Evolutionary conservation across 2,888 invertebrate genomes (phyloP), one percentile per base, ranked within the genome.

Genomic region (Drosophila lacicola): DNA sequence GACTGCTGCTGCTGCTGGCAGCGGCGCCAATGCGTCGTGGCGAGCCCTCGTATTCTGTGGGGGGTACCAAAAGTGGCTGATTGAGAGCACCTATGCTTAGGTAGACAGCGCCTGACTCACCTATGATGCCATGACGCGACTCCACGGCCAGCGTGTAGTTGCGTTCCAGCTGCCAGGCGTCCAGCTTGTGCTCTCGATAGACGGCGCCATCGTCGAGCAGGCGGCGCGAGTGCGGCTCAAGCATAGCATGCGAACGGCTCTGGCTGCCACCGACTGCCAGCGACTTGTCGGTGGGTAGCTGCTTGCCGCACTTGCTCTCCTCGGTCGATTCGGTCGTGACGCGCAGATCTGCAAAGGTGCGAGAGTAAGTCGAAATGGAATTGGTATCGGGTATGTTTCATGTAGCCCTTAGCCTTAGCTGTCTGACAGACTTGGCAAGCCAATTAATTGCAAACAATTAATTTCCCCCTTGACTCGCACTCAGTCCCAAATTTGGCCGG

Each of bases 81-180:
- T 29, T 29, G 29, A 29, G 29, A 29, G 8, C 29, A 29, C 8
- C 29, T 8, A 29, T 0, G 29, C 8, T 29, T 2, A 2, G 29
- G 29, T 29, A 8, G 8, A 8, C 29, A 8, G 6, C 0, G 11
- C 2, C 33, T 29, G 29, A 37, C 74, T 80, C 56, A 90, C 91
- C 91, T 57, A 91, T 91, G 64, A 91, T 91, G 46, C 91, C 91
- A 45, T 91, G 91, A 10, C 89, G 88, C 66, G 90, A 86, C 64
- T 91, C 91, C 49, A 90, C 82, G 67, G 88, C 79, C 77, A 90
- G 88, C 65, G 89, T 90, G 72, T 88, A 91, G 78, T 86, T 92
- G 67, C 91, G 89, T 62, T 91, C 92, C 75, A 91, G 62, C 39
- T 86, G 84, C 84, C 87, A 86, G 47, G 71, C 57, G 14, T 81